Percentiles rank a stretch among this genome's conserved stretches.
Evolutionary conservation across 2,113 vertebrate genomes (phyloP).

Genomic region (Semnornis frantzii): DNA sequence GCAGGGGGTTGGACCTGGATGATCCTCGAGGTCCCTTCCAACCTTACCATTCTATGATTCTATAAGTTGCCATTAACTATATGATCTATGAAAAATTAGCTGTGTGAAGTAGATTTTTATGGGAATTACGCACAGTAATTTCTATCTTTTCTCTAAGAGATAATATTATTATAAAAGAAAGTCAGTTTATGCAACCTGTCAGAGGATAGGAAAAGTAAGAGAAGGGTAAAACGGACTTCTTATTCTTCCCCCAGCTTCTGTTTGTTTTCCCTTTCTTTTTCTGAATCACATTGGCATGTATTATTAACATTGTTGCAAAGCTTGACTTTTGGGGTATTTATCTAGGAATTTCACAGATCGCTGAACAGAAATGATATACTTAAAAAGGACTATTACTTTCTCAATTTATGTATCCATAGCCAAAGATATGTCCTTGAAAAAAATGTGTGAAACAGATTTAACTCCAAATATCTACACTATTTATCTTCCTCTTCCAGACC

Average conservation of each 20-base stretch:
- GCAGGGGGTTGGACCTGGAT: too few relatives aligned
- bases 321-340: background rate
- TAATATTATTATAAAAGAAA: background rate
- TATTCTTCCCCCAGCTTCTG: background rate
- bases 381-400: background rate
- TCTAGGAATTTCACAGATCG: background rate
- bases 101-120: background rate
- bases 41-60: too few relatives aligned
- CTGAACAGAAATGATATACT: background rate
- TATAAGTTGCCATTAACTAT: background rate
- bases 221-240: background rate
- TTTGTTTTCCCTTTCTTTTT: background rate
- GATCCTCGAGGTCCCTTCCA: too few relatives aligned
- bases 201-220: background rate
- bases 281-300: rapidly evolving
- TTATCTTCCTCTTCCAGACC: background rate
- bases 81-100: background rate
- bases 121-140: background rate
- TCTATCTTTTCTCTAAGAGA: background rate
- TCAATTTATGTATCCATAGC: background rate
- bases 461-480: background rate
- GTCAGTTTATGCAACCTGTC: background rate
- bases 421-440: background rate
- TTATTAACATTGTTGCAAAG: background rate
- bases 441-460: background rate